A percentile compares a stretch with the other conserved stretches of the same genome.
Evolutionary conservation across 30 jellyfish, hydroid and myxozoan genomes (phyloP).

Genomic region (Pelagia noctiluca): DNA sequence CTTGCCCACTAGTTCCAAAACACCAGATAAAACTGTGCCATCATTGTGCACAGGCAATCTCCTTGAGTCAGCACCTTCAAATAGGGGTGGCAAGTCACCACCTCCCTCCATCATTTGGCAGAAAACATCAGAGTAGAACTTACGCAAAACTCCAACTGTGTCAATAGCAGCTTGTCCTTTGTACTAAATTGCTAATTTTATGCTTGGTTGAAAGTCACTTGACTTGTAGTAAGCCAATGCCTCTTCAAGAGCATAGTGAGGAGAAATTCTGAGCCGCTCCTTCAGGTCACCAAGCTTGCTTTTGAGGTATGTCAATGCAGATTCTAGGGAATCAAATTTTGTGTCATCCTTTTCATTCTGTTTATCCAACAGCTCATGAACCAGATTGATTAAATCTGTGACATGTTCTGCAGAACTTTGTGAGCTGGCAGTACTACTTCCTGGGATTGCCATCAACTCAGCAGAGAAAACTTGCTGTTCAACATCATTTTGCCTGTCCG

Average conservation of each 20-base stretch:
- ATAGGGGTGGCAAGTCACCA: conserved; percentile 5
- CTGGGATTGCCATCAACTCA: neutral
- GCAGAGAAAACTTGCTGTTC: too few relatives aligned
- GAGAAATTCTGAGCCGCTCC: conserved; percentile 12
- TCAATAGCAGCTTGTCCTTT: too few relatives aligned
- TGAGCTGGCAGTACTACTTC: neutral
- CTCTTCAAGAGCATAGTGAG: conserved; percentile 25
- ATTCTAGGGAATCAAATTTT: neutral
- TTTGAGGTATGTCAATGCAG: neutral
- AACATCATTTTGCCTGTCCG: too few relatives aligned
- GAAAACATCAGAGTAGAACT: conserved; percentile 24
- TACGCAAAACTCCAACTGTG: conserved; percentile 45
- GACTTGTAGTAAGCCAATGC: conserved; percentile 37
- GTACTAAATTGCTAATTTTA: conserved; percentile 3
- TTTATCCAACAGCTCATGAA: conserved; percentile 2
- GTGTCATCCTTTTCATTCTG: neutral
- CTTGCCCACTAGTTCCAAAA: conserved; percentile 24
- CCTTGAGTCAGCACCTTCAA: conserved; percentile 5
- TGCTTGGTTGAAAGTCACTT: conserved; percentile 8
- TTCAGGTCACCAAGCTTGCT: conserved; percentile 1
- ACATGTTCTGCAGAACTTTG: neutral
- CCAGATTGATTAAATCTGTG: neutral
- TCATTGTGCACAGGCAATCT: neutral
- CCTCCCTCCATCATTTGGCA: conserved; percentile 13
- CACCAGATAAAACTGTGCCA: neutral